A percentile compares a stretch with the other conserved stretches of the same genome.
Conservation (phyloP, 64 coral and sea anemone genomes). For the Porites lutea region DNA sequence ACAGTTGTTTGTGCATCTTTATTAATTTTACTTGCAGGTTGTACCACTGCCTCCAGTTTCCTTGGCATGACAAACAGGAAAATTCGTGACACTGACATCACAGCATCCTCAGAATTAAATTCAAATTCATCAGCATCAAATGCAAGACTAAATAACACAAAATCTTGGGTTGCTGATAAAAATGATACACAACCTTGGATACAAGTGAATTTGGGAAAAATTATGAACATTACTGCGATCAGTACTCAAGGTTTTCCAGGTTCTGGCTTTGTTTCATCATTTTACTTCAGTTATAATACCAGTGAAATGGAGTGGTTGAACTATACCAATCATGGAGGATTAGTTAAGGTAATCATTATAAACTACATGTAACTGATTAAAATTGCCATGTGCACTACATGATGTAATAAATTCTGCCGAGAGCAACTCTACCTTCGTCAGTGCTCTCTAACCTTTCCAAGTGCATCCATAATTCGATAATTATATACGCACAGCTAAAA, state of each 20-base stretch:
- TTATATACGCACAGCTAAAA: no score
- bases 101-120: slow-evolving; percentile 12
- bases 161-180: slow-evolving; percentile 22
- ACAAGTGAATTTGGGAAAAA: slow-evolving; percentile 20
- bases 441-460: no score
- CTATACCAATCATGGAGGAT: slow-evolving; percentile 28
- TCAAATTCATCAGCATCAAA: slow-evolving; percentile 3
- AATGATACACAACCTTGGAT: slow-evolving; percentile 39
- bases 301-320: slow-evolving; percentile 21
- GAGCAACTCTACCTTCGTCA: no score
- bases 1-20: no score
- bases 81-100: slow-evolving; percentile 43
- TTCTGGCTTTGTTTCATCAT: slow-evolving; percentile 7
- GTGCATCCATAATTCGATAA: no score
- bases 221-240: slow-evolving; percentile 13
- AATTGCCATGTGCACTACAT: no score
- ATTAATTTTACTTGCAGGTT: not conserved
- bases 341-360: not conserved
- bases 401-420: no score
- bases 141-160: slow-evolving; percentile 32
- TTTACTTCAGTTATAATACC: slow-evolving; percentile 23
- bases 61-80: slow-evolving; percentile 21
- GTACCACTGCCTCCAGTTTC: not conserved
- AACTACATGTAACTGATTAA: no score
- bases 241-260: slow-evolving; percentile 19